phyloP scores from a whole-genome alignment of 2,113 vertebrate genomes.

The Platysteira castanea region DNA sequence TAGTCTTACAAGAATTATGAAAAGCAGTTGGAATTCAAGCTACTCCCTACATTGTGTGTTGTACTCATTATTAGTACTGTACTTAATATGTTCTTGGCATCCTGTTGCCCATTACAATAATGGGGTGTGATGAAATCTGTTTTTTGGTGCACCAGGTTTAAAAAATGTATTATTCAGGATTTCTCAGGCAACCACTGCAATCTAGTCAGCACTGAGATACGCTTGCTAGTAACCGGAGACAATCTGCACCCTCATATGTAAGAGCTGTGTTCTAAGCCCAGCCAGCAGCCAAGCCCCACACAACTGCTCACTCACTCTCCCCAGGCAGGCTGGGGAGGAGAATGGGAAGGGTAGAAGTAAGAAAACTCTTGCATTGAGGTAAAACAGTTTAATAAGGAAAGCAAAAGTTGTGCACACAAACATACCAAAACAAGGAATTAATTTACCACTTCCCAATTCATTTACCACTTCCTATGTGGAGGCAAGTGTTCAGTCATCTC shows the following conservation, averaged over 20 bases:
- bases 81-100: neutral
- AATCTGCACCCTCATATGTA: neutral
- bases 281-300: rapidly evolving
- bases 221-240: neutral
- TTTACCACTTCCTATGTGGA: neutral
- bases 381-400: neutral
- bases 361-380: neutral
- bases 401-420: neutral
- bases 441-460: neutral
- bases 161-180: neutral
- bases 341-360: neutral
- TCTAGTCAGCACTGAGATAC: neutral
- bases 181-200: neutral
- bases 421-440: neutral
- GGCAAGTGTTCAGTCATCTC: neutral
- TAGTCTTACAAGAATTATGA: neutral
- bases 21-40: neutral
- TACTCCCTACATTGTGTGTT: neutral
- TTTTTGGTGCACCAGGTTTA: neutral
- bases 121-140: neutral
- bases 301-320: rapidly evolving
- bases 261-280: neutral
- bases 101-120: neutral
- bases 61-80: neutral
- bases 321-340: neutral